Evolutionary conservation across 2,888 invertebrate species (phyloP), one percentile per base, ranked within the genome.

Genomic region (Diarsia dahlii): DNA sequence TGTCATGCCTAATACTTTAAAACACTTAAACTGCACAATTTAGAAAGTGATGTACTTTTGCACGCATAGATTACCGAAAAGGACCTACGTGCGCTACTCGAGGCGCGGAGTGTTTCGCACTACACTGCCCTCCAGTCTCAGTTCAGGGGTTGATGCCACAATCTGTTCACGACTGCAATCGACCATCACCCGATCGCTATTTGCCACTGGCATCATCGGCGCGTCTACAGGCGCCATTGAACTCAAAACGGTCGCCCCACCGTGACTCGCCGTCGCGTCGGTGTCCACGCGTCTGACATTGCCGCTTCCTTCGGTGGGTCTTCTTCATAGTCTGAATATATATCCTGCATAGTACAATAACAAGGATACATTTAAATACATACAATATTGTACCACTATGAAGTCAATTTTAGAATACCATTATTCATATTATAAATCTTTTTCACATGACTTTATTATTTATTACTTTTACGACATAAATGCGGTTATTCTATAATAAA

Each of bases 311-410:
- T 56, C 23, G 54, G 54, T 56, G 23, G 54, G 12, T n/a, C n/a
- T 54, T 54, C 23, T 54, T 54, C 54, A 23, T 12, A 9, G 54
- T 54, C 54, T 23, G 54, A 54, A 23, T 54, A n/a, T 54, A 54
- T n/a, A 56, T 56, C n/a, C n/a, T n/a, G n/a, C n/a, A n/a, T 54
- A 54, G 54, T 54, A 54, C n/a, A 56, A 54, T 56, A 12, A 56
- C 23, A 56, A 23, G 5, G 54, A 56, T 56, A 18, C 46, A 18
- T 48, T 15, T n/a, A n/a, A n/a, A n/a, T n/a, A n/a, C 48, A 56
- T 56, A 23, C 3, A n/a, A 28, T 28, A 54, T 54, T 9, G 12
- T n/a, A 54, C 9, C 50, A 50, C 50, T n/a, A 54, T 54, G 12
- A 54, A 54, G 54, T 54, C 54, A 54, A 54, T 54, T 54, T 54